Evolutionary conservation across 1,140 invertebrate species (phyloP).

Genomic region (Olivierus martensii): DNA sequence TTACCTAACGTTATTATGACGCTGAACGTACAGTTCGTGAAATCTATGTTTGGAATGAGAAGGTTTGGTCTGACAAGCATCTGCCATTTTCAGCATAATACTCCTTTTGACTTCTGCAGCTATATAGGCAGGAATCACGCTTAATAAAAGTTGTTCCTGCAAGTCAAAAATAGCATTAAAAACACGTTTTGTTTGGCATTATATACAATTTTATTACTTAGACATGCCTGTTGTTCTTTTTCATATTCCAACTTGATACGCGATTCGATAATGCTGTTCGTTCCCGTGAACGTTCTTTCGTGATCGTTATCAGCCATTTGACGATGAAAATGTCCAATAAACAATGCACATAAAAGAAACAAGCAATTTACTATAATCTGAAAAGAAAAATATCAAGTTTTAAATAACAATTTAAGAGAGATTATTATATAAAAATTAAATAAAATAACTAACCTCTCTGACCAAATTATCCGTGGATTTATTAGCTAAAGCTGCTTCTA

Average conservation of each 20-base stretch:
- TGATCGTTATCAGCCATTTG: conserved; percentile 70
- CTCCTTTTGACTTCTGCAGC: conserved; percentile 78
- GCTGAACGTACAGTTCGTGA: conserved; percentile 91
- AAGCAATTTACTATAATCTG: conserved; percentile 60
- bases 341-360: conserved; percentile 55
- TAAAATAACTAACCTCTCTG: conserved; percentile 29
- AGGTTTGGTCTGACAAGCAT: conserved; percentile 56
- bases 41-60: conserved; percentile 46
- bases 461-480: conserved; percentile 13
- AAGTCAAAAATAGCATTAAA: background rate
- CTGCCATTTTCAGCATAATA: conserved; percentile 82
- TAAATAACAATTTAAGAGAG: background rate
- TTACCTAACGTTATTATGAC: conserved; percentile 85
- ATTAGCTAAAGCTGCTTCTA: conserved; percentile 21
- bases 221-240: conserved; percentile 51
- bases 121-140: conserved; percentile 84
- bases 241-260: conserved; percentile 83
- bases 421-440: background rate
- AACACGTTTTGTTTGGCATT: too few relatives aligned
- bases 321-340: conserved; percentile 72
- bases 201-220: too few relatives aligned
- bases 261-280: conserved; percentile 76
- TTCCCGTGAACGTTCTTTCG: conserved; percentile 68
- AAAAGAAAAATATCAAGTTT: conserved; percentile 18
- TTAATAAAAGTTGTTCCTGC: conserved; percentile 75